Conservation (phyloP, 1,140 invertebrate species). For the Pachypeltis micranthus region DNA sequence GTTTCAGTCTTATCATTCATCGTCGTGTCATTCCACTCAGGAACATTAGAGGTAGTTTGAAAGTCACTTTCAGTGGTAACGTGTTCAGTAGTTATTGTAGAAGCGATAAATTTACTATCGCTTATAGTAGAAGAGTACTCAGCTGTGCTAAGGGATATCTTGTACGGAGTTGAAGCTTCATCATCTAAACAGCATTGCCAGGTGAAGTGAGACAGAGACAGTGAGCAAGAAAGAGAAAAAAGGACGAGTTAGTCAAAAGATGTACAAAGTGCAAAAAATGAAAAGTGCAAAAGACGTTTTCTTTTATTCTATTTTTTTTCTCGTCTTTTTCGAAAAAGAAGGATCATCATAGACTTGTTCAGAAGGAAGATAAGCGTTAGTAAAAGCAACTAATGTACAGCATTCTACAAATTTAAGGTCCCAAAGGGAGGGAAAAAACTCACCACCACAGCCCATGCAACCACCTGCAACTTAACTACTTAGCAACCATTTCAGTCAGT, state of each 20-base stretch:
- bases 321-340: too few relatives aligned
- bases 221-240: conserved; percentile 17
- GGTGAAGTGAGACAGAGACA: conserved; percentile 4
- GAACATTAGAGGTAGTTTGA: not conserved
- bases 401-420: too few relatives aligned
- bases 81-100: not conserved
- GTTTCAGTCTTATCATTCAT: conserved; percentile 2
- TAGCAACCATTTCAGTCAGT: too few relatives aligned
- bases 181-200: conserved; percentile 14
- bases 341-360: conserved; percentile 24
- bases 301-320: not conserved
- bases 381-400: conserved; percentile 11
- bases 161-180: conserved; percentile 18
- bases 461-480: too few relatives aligned
- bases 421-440: conserved; percentile 2
- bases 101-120: not conserved
- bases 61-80: not conserved
- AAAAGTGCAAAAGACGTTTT: not conserved
- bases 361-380: conserved; percentile 25
- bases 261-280: conserved; percentile 1
- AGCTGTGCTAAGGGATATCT: not conserved
- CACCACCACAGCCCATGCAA: too few relatives aligned
- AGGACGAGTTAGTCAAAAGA: conserved; percentile 7
- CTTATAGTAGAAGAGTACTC: not conserved
- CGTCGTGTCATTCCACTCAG: not conserved